Conservation (phyloP, 2,888 invertebrate genomes). For the Hirudinaria manillensis region DNA sequence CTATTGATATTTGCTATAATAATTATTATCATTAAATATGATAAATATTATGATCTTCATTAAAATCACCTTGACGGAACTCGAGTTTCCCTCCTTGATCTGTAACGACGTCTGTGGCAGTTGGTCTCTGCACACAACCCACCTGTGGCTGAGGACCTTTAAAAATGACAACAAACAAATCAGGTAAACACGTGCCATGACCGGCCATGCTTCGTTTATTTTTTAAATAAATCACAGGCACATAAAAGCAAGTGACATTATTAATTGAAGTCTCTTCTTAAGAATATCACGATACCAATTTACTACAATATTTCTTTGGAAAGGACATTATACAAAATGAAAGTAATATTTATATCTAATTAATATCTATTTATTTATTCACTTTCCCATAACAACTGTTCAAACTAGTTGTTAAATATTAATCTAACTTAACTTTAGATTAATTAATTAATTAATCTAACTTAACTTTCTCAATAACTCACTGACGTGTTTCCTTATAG, state of each 20-base stretch:
- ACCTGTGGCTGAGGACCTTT: conserved; percentile 75
- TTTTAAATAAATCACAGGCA: not conserved
- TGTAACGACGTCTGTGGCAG: conserved; percentile 58
- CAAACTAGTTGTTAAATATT: not conserved
- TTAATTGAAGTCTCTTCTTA: too few relatives aligned
- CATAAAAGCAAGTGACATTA: not conserved
- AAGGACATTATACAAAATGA: too few relatives aligned
- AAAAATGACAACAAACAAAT: conserved; percentile 41
- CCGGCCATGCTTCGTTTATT: not conserved
- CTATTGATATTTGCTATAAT: too few relatives aligned
- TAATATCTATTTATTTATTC: not conserved
- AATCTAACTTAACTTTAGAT: too few relatives aligned
- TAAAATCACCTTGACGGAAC: conserved; percentile 52
- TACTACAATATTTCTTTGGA: too few relatives aligned
- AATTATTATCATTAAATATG: too few relatives aligned
- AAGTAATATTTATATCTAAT: too few relatives aligned
- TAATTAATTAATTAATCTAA: not conserved
- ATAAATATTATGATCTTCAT: too few relatives aligned
- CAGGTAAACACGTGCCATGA: not conserved
- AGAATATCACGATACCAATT: too few relatives aligned
- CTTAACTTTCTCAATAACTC: too few relatives aligned
- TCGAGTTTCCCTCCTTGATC: conserved; percentile 56
- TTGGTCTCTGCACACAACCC: conserved; percentile 68
- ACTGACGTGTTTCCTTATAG: not conserved
- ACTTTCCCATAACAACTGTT: not conserved